phyloP scores from a whole-genome alignment of 1,140 invertebrate genomes.

The Panulirus ornatus region DNA sequence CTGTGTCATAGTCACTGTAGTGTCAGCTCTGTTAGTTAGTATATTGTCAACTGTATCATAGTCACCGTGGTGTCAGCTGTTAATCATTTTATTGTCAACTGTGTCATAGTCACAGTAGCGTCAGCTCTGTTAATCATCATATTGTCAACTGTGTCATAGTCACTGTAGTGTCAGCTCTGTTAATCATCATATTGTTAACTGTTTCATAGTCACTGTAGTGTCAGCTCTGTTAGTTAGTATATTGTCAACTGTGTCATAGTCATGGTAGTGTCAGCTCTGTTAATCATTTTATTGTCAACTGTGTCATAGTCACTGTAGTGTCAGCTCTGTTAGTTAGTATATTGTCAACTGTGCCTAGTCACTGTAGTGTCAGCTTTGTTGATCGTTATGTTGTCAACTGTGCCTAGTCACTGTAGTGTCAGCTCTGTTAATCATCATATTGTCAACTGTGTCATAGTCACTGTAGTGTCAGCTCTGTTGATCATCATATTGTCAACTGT shows the following conservation, averaged over 20 bases:
- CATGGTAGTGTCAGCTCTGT: neutral
- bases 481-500: too few relatives aligned
- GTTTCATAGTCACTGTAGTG: neutral
- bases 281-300: too few relatives aligned
- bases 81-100: neutral
- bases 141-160: neutral
- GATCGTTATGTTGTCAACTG: too few relatives aligned
- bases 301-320: neutral
- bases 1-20: slow-evolving; percentile 4
- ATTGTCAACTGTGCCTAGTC: neutral
- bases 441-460: too few relatives aligned
- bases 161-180: neutral
- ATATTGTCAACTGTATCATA: neutral
- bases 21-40: neutral
- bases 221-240: neutral
- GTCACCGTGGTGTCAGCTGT: neutral
- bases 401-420: neutral
- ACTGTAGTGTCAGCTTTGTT: neutral
- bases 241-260: neutral
- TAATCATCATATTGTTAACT: neutral
- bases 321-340: neutral
- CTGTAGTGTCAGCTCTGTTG: too few relatives aligned
- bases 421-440: too few relatives aligned
- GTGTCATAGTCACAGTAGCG: neutral
- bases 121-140: slow-evolving; percentile 16